phyloP scores from a whole-genome alignment of 2,797 vertebrate species.

The Sebastes vulpes region DNA sequence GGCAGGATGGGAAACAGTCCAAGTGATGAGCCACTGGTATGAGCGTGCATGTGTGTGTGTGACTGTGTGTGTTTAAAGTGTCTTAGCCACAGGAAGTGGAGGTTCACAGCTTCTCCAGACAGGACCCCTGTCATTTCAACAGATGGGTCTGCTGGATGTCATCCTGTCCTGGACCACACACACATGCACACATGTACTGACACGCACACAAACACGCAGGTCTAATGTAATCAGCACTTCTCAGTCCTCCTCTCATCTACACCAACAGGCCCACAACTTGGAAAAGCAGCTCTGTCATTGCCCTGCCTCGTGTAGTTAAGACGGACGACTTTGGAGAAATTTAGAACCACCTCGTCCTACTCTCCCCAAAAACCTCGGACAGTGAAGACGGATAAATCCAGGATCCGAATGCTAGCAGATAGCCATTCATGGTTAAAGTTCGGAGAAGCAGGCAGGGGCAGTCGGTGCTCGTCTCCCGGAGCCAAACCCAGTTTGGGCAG shows the following conservation, averaged over 20 bases:
- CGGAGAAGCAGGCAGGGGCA: background rate
- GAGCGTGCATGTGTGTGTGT: conserved; percentile 7
- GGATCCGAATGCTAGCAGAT: conserved; percentile 13
- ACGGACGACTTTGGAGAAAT: conserved; percentile 35
- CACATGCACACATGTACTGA: conserved; percentile 9
- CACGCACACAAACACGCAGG: conserved; percentile 2
- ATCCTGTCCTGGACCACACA: conserved; percentile 75
- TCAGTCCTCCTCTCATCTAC: conserved; percentile 1
- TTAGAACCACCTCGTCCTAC: conserved; percentile 28
- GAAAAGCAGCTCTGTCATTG: conserved; percentile 15
- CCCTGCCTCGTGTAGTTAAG: conserved; percentile 26
- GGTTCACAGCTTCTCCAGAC: conserved; percentile 59
- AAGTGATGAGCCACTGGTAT: conserved; percentile 40
- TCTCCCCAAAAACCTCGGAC: conserved; percentile 4
- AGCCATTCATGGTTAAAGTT: conserved; percentile 38
- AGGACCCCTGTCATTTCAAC: conserved; percentile 69
- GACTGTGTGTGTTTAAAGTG: conserved; percentile 40
- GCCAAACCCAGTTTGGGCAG: conserved; percentile 41
- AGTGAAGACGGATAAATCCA: conserved; percentile 25
- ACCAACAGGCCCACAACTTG: conserved; percentile 30
- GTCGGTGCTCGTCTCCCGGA: background rate
- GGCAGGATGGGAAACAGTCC: conserved; percentile 23
- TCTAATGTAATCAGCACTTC: conserved; percentile 49
- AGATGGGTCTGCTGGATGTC: conserved; percentile 67
- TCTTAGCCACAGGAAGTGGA: conserved; percentile 52